These are phyloP conservation scores for Perizoma affinitatum DNA, from an alignment of 2,888 invertebrate genomes.

Conservation along the genomic window DNA sequence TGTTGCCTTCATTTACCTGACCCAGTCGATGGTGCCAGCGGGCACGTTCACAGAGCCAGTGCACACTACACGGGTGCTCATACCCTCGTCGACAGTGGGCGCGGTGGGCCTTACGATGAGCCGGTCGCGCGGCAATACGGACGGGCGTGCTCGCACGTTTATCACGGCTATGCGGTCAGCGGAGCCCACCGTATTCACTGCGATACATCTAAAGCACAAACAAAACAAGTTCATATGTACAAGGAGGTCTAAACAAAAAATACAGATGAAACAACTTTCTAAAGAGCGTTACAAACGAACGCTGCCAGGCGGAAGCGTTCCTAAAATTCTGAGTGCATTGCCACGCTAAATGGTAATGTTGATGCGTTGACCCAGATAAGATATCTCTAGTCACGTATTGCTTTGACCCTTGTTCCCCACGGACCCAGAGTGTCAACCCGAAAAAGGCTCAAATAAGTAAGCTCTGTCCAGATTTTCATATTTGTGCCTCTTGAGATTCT, in stretches of 20 bases:
- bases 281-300: too few species aligned
- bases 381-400: too few species aligned
- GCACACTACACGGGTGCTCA: slow-evolving; percentile 70
- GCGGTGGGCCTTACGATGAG: slow-evolving; percentile 84
- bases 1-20: slow-evolving; percentile 61
- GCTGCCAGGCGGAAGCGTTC: too few species aligned
- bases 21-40: slow-evolving; percentile 81
- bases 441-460: too few species aligned
- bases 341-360: too few species aligned
- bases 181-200: slow-evolving; percentile 87
- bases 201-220: slow-evolving; percentile 85
- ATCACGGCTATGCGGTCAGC: slow-evolving; percentile 87
- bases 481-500: too few species aligned
- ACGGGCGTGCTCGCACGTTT: slow-evolving; percentile 82
- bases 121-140: slow-evolving; percentile 54
- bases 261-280: not conserved
- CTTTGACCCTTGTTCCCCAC: too few species aligned
- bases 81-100: slow-evolving; percentile 78
- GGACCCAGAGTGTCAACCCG: not conserved
- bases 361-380: too few species aligned
- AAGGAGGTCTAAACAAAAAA: not conserved
- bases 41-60: slow-evolving; percentile 86
- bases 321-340: too few species aligned
- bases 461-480: too few species aligned
- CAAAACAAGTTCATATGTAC: slow-evolving; percentile 1